phyloP scores from a whole-genome alignment of 1,140 invertebrate genomes.

The Drosophila kikkawai region DNA sequence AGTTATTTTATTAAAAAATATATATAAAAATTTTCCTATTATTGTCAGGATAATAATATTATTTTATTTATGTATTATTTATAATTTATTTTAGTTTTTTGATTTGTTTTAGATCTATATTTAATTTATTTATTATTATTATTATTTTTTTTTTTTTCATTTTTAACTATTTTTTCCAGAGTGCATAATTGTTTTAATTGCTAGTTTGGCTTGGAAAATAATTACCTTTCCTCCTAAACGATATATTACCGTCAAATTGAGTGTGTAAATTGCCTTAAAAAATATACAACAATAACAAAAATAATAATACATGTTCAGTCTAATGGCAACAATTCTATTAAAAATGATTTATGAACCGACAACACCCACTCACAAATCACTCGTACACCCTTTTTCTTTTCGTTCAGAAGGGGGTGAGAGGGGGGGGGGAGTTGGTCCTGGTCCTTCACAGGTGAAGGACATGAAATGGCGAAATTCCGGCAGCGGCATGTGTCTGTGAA shows the following conservation, averaged over 20 bases:
- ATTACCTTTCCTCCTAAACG: background rate
- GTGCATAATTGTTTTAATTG: background rate
- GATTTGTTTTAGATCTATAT: background rate
- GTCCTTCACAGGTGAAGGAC: conserved; percentile 18
- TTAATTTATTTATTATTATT: background rate
- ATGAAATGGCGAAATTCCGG: conserved; percentile 37
- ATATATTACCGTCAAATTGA: conserved; percentile 20
- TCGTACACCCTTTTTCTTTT: conserved; percentile 3
- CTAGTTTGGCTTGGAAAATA: background rate
- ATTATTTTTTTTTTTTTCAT: too few relatives aligned
- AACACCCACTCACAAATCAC: conserved; percentile 36
- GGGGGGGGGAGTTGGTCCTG: background rate
- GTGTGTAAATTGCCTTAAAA: conserved; percentile 28
- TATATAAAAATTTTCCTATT: too few relatives aligned
- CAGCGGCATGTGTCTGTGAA: conserved; percentile 34
- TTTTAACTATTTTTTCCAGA: background rate
- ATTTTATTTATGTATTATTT: background rate
- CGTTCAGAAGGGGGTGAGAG: background rate
- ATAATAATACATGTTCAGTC: conserved; percentile 23
- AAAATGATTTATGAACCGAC: conserved; percentile 42
- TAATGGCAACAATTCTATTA: conserved; percentile 39
- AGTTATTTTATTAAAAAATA: background rate
- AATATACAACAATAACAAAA: background rate
- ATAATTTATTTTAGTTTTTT: background rate
- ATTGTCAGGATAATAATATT: too few relatives aligned